phyloP scores from a whole-genome alignment of 2,113 vertebrate genomes.

The Miniopterus natalensis region DNA sequence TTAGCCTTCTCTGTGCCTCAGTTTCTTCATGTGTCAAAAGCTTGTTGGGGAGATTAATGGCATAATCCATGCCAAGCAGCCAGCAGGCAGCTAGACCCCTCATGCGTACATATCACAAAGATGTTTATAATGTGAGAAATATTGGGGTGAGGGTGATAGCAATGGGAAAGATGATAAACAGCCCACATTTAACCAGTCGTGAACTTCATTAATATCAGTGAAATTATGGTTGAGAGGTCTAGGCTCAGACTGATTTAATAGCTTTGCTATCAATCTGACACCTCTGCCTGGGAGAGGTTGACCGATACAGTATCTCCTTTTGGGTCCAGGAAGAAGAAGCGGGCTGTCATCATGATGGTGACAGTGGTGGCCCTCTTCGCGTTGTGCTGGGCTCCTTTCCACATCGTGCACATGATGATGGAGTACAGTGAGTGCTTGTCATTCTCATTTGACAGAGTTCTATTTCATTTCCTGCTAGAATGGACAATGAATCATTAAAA shows the following conservation, averaged over 20 bases:
- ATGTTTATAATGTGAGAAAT: too few species aligned
- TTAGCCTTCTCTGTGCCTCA: not conserved
- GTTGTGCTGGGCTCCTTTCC: slow-evolving; percentile 90
- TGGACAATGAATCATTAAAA: not conserved
- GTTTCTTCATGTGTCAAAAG: not conserved
- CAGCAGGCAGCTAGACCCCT: not conserved
- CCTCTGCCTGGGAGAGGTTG: not conserved
- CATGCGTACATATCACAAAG: not conserved
- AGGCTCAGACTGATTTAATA: not conserved
- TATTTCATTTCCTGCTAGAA: not conserved
- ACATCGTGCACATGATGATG: slow-evolving; percentile 87
- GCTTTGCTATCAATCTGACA: not conserved
- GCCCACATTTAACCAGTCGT: too few species aligned
- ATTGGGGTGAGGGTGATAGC: too few species aligned
- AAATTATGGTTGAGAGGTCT: not conserved
- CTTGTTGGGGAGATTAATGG: not conserved
- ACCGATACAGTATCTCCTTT: not conserved
- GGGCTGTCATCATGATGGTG: slow-evolving; percentile 90
- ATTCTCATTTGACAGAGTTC: not conserved
- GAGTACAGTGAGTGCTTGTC: slow-evolving; percentile 87
- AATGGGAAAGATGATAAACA: not conserved
- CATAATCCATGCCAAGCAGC: not conserved
- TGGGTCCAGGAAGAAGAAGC: slow-evolving; percentile 88
- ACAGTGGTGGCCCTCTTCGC: slow-evolving; percentile 89
- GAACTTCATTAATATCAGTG: not conserved